Conservation (phyloP, 2,888 invertebrate species). For the Gymnosoma rotundatum region DNA sequence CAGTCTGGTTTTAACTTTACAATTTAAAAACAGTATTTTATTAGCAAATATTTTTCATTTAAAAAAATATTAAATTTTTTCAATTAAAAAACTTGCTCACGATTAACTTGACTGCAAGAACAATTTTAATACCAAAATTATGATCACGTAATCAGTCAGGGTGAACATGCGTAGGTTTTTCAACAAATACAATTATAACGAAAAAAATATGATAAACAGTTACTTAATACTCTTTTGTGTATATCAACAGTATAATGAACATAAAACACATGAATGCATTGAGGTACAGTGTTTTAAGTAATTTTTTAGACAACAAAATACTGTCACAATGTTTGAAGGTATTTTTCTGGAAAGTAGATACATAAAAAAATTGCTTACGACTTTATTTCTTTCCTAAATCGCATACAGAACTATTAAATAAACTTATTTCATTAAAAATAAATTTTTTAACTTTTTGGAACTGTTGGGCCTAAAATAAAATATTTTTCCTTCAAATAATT, state of each 20-base stretch:
- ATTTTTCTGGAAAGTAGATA: no score
- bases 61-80: not conserved
- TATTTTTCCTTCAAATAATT: no score
- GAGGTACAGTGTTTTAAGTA: not conserved
- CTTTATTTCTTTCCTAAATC: no score
- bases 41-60: slow-evolving; percentile 17
- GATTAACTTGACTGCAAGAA: not conserved
- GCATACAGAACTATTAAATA: no score
- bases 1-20: no score
- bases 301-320: not conserved
- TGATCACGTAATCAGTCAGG: slow-evolving; percentile 5
- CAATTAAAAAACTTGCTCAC: slow-evolving; percentile 2
- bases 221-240: not conserved
- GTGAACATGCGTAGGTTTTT: slow-evolving; percentile 47
- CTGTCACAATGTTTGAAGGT: no score
- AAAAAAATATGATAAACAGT: not conserved
- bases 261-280: not conserved
- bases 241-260: no score
- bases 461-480: no score
- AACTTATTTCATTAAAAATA: no score
- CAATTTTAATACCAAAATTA: slow-evolving; percentile 24
- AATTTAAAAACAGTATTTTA: not conserved
- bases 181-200: not conserved
- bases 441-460: no score
- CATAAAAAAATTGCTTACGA: no score